Percentiles rank a stretch among this genome's conserved stretches.
These are phyloP conservation scores for Imbricaverruca yamaguchii DNA, from an alignment of 2,888 invertebrate genomes.

Conservation along the genomic window DNA sequence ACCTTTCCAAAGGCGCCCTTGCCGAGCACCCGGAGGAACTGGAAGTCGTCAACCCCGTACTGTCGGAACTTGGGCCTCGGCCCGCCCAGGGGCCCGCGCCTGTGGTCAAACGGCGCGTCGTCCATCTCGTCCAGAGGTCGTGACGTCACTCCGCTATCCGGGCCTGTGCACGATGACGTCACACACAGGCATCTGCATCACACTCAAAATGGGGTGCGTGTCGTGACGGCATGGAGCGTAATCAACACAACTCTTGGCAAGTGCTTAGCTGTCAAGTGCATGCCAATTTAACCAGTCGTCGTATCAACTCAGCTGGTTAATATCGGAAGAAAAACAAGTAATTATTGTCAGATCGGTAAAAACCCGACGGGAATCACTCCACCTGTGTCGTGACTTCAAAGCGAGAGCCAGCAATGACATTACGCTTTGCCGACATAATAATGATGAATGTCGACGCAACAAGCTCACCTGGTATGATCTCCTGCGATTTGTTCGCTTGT, in stretches of 20 bases:
- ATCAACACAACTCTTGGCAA: too few relatives aligned
- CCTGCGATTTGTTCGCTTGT: too few relatives aligned
- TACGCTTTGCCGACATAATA: too few relatives aligned
- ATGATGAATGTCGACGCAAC: neutral
- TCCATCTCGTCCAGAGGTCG: neutral
- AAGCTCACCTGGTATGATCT: neutral
- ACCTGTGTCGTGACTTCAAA: too few relatives aligned
- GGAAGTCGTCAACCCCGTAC: constrained; percentile 88
- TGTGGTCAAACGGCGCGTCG: neutral
- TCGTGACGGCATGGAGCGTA: too few relatives aligned
- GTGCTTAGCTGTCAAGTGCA: too few relatives aligned
- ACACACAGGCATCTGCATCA: too few relatives aligned
- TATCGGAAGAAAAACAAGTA: neutral
- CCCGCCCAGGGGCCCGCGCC: neutral
- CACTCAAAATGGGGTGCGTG: too few relatives aligned
- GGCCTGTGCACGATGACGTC: too few relatives aligned
- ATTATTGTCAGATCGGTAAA: too few relatives aligned
- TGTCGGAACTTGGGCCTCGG: constrained; percentile 45
- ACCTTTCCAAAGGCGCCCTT: constrained; percentile 99
- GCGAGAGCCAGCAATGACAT: too few relatives aligned
- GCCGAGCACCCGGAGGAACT: constrained; percentile 92
- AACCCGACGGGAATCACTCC: too few relatives aligned
- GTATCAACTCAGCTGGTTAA: neutral
- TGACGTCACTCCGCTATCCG: neutral
- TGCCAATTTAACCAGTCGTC: neutral